phyloP scores from a whole-genome alignment of 2,888 invertebrate genomes.

The Drosophila kambysellisi region DNA sequence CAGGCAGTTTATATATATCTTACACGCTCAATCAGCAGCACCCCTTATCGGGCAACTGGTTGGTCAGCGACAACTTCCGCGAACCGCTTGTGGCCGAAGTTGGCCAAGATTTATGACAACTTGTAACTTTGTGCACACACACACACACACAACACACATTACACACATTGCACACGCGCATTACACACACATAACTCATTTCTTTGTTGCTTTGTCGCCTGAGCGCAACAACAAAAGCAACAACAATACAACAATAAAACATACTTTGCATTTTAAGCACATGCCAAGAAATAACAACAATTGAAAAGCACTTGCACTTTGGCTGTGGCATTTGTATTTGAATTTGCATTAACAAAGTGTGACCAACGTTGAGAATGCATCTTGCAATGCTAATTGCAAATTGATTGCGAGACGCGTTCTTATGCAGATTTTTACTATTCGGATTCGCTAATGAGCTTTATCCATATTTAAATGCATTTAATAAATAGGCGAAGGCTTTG shows the following conservation, averaged over 20 bases:
- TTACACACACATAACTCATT: conserved; percentile 38
- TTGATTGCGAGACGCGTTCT: conserved; percentile 13
- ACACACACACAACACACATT: conserved; percentile 11
- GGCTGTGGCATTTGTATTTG: conserved; percentile 32
- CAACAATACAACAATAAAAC: conserved; percentile 27
- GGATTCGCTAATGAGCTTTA: conserved; percentile 46
- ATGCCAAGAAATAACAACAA: conserved; percentile 44
- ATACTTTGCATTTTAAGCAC: conserved; percentile 67
- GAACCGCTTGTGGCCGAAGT: conserved; percentile 1
- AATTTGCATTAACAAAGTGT: conserved; percentile 56
- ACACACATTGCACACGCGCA: conserved; percentile 34
- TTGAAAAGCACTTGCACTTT: conserved; percentile 46
- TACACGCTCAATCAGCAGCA: conserved; percentile 21
- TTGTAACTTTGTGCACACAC: conserved; percentile 14
- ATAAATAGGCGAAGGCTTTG: conserved; percentile 18
- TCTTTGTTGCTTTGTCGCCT: conserved; percentile 54
- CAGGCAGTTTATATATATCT: background rate
- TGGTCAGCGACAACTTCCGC: conserved; percentile 49
- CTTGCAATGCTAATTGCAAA: conserved; percentile 12
- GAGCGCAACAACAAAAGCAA: conserved; percentile 35
- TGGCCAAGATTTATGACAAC: conserved; percentile 50
- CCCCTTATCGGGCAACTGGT: conserved; percentile 52
- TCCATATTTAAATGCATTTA: conserved; percentile 22
- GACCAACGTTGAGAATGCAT: conserved; percentile 43
- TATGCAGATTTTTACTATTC: conserved; percentile 41